These are phyloP conservation scores for Tokudaia muenninki DNA, from an alignment of 2,797 vertebrate genomes.

Conservation along the genomic window DNA sequence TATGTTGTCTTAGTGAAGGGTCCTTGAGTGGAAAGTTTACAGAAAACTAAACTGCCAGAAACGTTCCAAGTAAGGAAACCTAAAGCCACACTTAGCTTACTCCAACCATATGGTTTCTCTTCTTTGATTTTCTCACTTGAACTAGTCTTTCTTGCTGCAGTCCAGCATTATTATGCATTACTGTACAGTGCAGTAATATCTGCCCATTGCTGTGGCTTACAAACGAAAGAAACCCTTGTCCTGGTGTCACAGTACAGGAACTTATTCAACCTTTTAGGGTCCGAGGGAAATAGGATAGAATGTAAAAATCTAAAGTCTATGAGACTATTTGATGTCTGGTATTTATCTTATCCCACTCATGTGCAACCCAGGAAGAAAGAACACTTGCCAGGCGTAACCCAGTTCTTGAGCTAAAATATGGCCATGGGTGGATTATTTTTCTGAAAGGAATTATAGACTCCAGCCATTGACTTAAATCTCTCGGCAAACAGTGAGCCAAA, in stretches of 20 bases:
- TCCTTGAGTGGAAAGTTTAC: constrained; percentile 3
- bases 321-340: background rate
- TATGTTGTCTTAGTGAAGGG: background rate
- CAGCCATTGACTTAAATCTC: background rate
- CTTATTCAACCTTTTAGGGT: background rate
- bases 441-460: background rate
- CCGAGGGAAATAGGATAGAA: background rate
- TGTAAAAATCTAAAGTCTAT: background rate
- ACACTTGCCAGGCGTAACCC: background rate
- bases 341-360: background rate
- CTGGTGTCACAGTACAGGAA: background rate
- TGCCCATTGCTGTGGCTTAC: background rate
- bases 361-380: background rate
- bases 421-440: background rate
- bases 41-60: constrained; percentile 6
- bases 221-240: background rate
- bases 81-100: background rate
- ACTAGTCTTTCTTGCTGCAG: background rate
- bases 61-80: background rate
- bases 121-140: background rate
- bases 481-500: background rate
- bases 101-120: background rate
- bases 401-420: background rate
- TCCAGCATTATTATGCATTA: background rate
- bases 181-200: background rate